A percentile compares a stretch with the other conserved stretches of the same genome.
Evolutionary conservation across 2,888 invertebrate genomes (phyloP).

Genomic region (Baronia brevicornis): DNA sequence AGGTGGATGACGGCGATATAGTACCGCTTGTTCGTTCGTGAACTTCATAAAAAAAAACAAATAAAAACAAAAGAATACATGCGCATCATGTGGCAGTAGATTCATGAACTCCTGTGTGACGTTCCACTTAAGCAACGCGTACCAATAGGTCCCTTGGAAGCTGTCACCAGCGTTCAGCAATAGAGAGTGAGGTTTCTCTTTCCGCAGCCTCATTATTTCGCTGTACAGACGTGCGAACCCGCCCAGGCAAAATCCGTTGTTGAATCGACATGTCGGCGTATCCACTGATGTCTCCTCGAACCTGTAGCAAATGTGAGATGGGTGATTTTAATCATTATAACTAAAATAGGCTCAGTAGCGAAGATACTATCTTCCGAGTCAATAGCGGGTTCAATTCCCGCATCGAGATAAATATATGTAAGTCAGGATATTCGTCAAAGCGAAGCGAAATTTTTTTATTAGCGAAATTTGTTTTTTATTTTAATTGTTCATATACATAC

Average conservation of each 20-base stretch:
- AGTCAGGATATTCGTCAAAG: no score
- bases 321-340: no score
- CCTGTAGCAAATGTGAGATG: no score
- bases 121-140: slow-evolving; percentile 83
- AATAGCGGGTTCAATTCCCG: no score
- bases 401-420: no score
- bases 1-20: no score
- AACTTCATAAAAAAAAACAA: slow-evolving; percentile 2
- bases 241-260: slow-evolving; percentile 77
- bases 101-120: slow-evolving; percentile 86
- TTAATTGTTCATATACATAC: no score
- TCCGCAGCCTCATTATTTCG: slow-evolving; percentile 63
- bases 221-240: slow-evolving; percentile 80
- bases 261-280: slow-evolving; percentile 65
- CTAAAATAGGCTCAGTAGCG: no score
- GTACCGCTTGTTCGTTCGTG: slow-evolving; percentile 9
- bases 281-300: slow-evolving; percentile 75
- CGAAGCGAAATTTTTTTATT: neutral
- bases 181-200: slow-evolving; percentile 74
- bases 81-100: slow-evolving; percentile 82
- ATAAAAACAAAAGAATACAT: slow-evolving; percentile 67
- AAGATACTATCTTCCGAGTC: slow-evolving; percentile 13
- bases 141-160: slow-evolving; percentile 92
- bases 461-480: no score
- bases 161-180: slow-evolving; percentile 89